These are phyloP conservation scores for Aselliscus stoliczkanus DNA, from an alignment of 2,797 vertebrate genomes.

Conservation along the genomic window DNA sequence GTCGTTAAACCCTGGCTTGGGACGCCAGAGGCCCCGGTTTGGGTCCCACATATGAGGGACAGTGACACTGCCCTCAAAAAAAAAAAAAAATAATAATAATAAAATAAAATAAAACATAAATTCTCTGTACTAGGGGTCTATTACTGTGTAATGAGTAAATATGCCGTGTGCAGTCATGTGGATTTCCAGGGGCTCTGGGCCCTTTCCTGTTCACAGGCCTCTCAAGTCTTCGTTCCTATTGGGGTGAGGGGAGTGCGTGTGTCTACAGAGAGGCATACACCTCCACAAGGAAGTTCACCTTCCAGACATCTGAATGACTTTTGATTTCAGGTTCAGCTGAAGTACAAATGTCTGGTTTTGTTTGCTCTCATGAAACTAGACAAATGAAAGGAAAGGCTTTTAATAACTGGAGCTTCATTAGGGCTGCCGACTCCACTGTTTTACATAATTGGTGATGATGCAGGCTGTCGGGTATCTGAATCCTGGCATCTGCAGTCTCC, in stretches of 20 bases:
- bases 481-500: not conserved
- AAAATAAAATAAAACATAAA: slow-evolving; percentile 6
- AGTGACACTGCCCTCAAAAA: too few species aligned
- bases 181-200: not conserved
- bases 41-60: too few species aligned
- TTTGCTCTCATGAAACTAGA: slow-evolving; percentile 53
- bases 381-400: slow-evolving; percentile 42
- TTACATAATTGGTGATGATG: slow-evolving; percentile 22
- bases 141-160: not conserved
- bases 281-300: not conserved
- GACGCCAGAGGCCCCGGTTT: too few species aligned
- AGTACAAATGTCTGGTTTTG: slow-evolving; percentile 43
- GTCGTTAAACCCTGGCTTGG: too few species aligned
- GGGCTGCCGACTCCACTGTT: not conserved
- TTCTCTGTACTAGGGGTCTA: not conserved
- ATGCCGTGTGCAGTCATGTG: not conserved
- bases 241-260: fast-evolving
- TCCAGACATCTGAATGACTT: not conserved
- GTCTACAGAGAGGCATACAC: not conserved
- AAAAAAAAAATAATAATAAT: too few species aligned
- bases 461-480: not conserved
- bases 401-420: slow-evolving; percentile 48
- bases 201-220: not conserved
- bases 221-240: not conserved
- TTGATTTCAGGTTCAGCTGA: slow-evolving; percentile 14